These are phyloP conservation scores for Syngnathus typhle DNA, from an alignment of 2,113 vertebrate genomes.

Conservation along the genomic window DNA sequence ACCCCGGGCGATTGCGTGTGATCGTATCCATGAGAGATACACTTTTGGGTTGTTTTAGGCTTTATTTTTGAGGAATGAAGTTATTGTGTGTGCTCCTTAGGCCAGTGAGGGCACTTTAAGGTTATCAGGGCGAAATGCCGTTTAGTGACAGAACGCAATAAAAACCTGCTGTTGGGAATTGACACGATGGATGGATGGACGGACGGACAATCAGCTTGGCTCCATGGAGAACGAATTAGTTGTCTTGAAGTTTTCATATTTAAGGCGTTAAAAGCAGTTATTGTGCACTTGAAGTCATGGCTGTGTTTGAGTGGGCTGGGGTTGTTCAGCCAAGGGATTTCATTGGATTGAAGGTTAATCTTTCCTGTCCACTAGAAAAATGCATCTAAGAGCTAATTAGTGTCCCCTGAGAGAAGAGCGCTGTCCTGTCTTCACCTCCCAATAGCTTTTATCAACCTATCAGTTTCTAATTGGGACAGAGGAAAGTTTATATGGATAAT, in stretches of 20 bases:
- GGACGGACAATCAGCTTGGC: too few relatives aligned
- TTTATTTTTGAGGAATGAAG: background rate
- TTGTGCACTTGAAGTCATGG: background rate
- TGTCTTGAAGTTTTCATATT: too few relatives aligned
- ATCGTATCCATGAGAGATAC: background rate
- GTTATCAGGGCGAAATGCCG: background rate
- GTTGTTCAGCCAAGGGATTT: slow-evolving; percentile 11
- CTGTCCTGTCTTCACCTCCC: slow-evolving; percentile 21
- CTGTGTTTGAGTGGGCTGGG: background rate
- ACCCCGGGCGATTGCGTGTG: background rate
- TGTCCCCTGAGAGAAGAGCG: background rate
- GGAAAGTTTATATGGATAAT: slow-evolving; percentile 28
- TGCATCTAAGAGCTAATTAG: slow-evolving; percentile 12
- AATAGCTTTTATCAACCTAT: slow-evolving; percentile 9
- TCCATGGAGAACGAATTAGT: too few relatives aligned
- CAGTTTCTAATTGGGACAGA: slow-evolving; percentile 31
- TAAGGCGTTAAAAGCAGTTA: background rate
- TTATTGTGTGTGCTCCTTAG: background rate
- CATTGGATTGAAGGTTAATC: slow-evolving; percentile 2
- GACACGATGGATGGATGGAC: too few relatives aligned
- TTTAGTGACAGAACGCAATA: background rate
- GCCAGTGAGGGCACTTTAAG: background rate
- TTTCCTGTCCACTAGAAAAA: slow-evolving; percentile 7
- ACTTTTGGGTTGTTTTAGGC: background rate
- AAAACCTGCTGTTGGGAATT: background rate